Evolutionary conservation across 1,140 invertebrate genomes (phyloP), one percentile per base, ranked within the genome.

Genomic region (Danaus melanippus): DNA sequence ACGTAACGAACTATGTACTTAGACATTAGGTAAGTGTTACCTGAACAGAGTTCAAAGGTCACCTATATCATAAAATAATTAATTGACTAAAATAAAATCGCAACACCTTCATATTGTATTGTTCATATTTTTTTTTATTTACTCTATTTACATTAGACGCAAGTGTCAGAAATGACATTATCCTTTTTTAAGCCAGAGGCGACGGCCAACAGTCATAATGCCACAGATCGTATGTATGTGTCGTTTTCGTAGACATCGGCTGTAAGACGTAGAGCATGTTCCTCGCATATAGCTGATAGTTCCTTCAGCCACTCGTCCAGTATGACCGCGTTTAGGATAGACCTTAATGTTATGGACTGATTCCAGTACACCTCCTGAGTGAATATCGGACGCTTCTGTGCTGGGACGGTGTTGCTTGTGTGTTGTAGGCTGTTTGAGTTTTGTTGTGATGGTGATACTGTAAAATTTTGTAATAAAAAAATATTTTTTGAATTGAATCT

Each of bases 271-370:
- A 94, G 89, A n/a, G 92, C 90, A 69, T 98, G 96, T 86, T 98
- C 96, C 84, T 97, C 95, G 56, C 95, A 92, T 46, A 98, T 90
- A 10, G 97, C 95, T 0, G 96, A 93, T 44, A 98, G 85, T 87
- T 98, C 96, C 84, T 97, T 96, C 0, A 97, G 86, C 94, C 97
- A 98, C 79, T 98, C 96, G 69, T 96, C 94, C 48, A 98, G 86
- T 50, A 98, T 83, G 5, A 98, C 92, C n/a, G 95, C 95, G 84
- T 95, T 88, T 6, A 88, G 62, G 49, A 87, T 72, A 2, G 79
- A 74, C 0, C 77, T 78, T 3, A 81, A 67, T 0, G 75, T 76
- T 0, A 79, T 78, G 1, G 87, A 84, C 50, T 86, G 82, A 60
- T 84, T 85, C 87, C 87, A 88, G 44, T 84, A 86, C 0, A 69